Conservation (phyloP, 2,888 invertebrate species). For the Stramonita haemastoma region DNA sequence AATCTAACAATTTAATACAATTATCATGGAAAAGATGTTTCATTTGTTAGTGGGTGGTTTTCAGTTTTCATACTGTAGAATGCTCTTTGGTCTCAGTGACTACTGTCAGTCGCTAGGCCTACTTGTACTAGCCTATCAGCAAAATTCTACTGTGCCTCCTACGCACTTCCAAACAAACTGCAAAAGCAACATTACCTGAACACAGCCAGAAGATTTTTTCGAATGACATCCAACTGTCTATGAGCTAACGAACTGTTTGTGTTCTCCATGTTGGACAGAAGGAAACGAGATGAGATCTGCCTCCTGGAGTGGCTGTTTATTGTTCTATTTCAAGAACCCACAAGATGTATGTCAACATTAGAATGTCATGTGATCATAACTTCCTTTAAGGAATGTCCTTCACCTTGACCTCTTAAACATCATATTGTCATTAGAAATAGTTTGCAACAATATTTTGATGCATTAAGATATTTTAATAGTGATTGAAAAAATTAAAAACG, state of each 20-base stretch:
- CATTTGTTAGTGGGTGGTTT: not conserved
- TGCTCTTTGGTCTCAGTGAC: not conserved
- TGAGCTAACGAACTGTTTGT: slow-evolving; percentile 40
- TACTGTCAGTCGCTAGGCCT: not conserved
- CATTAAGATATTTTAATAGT: too few relatives aligned
- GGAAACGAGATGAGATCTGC: not conserved
- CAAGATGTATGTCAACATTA: slow-evolving; percentile 40
- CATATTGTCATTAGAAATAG: not conserved
- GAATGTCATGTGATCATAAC: slow-evolving; percentile 42
- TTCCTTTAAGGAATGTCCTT: slow-evolving; percentile 30
- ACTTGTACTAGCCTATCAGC: not conserved
- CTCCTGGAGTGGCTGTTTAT: not conserved
- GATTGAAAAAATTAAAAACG: too few relatives aligned
- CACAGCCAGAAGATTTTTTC: slow-evolving; percentile 52
- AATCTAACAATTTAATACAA: not conserved
- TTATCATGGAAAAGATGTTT: not conserved
- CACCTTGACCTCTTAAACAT: slow-evolving; percentile 30
- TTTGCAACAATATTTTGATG: not conserved
- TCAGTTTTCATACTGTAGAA: not conserved
- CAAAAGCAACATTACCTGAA: slow-evolving; percentile 50
- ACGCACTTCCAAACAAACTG: not conserved
- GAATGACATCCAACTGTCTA: slow-evolving; percentile 51
- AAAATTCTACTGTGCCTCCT: not conserved
- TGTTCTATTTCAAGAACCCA: not conserved
- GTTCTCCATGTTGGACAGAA: slow-evolving; percentile 26